phyloP scores from a whole-genome alignment of 1,140 invertebrate genomes.

The Trachymyrmex cornetzi region DNA sequence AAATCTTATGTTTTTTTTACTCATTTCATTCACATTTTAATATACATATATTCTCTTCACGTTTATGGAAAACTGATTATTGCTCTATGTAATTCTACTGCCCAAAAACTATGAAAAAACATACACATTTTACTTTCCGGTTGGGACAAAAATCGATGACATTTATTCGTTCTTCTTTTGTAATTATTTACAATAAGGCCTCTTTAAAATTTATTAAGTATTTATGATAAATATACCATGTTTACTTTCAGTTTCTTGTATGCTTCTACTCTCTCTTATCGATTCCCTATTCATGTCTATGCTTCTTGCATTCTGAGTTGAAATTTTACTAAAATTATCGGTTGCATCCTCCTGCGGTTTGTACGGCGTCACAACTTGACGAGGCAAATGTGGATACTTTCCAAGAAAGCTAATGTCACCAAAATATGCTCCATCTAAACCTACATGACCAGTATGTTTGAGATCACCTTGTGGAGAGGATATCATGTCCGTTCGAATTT shows the following conservation, averaged over 20 bases:
- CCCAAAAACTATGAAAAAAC: no score
- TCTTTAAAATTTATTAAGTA: no score
- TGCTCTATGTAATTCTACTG: no score
- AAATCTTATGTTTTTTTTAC: no score
- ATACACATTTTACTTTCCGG: no score
- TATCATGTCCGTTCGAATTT: conserved; percentile 97
- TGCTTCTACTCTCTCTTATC: conserved; percentile 76
- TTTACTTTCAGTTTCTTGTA: conserved; percentile 81
- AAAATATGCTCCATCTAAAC: conserved; percentile 98
- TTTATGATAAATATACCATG: conserved; percentile 73
- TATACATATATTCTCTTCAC: no score
- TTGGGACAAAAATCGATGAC: no score
- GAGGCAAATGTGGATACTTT: conserved; percentile 93
- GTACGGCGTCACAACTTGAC: conserved; percentile 95
- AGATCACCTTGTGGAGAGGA: conserved; percentile 98
- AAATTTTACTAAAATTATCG: conserved; percentile 85
- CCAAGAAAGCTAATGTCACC: conserved; percentile 96
- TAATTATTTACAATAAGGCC: no score
- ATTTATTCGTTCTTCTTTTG: no score
- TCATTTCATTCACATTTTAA: no score
- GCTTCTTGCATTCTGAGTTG: conserved; percentile 84
- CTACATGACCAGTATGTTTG: conserved; percentile 98
- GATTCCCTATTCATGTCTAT: conserved; percentile 84
- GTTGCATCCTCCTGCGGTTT: conserved; percentile 92
- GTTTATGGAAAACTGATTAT: no score